Evolutionary conservation across 2,797 vertebrate species (phyloP).

Genomic region (Lagocephalus sceleratus): DNA sequence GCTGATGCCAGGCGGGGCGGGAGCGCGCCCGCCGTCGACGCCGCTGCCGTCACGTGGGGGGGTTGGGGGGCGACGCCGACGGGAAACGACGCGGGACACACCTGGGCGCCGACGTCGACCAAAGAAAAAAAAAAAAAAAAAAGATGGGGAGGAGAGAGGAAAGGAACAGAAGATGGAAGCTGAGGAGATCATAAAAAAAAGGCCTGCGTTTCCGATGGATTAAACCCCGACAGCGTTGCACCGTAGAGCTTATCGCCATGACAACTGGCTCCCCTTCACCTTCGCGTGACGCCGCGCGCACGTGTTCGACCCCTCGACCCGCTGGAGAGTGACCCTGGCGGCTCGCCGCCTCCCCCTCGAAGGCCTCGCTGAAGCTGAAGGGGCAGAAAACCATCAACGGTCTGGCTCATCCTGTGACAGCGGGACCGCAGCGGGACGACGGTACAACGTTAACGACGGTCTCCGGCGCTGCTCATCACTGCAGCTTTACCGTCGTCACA

Average conservation of each 20-base stretch:
- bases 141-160: background rate
- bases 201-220: constrained; percentile 13
- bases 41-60: constrained; percentile 19
- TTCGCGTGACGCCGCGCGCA: constrained; percentile 22
- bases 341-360: too few relatives aligned
- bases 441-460: too few relatives aligned
- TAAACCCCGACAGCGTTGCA: constrained; percentile 23
- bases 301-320: too few relatives aligned
- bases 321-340: too few relatives aligned
- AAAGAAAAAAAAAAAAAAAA: background rate
- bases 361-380: too few relatives aligned
- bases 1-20: constrained; percentile 60
- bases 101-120: background rate
- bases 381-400: too few relatives aligned
- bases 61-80: too few relatives aligned
- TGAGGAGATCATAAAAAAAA: constrained; percentile 18
- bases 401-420: too few relatives aligned
- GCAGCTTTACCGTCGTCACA: constrained; percentile 16
- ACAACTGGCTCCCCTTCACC: constrained; percentile 31
- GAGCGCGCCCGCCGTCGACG: constrained; percentile 54
- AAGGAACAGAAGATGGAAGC: too few relatives aligned
- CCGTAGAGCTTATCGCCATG: constrained; percentile 35
- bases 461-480: background rate
- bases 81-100: constrained; percentile 52
- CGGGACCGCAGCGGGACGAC: too few relatives aligned